Evolutionary conservation across 2,113 vertebrate genomes (phyloP).

Genomic region (Oreocharis arfaki): DNA sequence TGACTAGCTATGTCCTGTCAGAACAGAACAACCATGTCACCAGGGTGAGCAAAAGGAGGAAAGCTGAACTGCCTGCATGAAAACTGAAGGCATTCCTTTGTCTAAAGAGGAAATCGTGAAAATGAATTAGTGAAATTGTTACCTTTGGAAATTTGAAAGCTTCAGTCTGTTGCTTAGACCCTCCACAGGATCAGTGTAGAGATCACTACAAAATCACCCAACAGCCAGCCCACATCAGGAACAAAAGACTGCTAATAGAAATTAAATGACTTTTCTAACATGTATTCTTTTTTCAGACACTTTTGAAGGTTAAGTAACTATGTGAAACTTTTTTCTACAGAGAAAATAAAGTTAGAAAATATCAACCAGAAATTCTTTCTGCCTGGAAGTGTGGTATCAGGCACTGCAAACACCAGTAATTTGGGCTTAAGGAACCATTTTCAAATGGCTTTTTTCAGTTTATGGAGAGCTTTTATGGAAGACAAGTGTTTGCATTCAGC

Average conservation of each 20-base stretch:
- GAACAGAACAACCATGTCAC: neutral
- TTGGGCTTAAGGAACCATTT: neutral
- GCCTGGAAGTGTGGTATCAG: neutral
- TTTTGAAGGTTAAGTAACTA: neutral
- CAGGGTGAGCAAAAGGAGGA: neutral
- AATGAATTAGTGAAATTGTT: neutral
- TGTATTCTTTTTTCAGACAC: neutral
- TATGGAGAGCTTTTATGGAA: neutral
- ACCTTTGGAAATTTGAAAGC: neutral
- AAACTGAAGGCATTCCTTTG: neutral
- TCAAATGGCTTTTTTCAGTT: neutral
- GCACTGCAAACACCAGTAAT: neutral
- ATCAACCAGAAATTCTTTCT: neutral
- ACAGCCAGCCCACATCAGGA: neutral
- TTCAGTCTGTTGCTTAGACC: neutral
- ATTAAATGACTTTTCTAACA: neutral
- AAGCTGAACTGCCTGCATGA: neutral
- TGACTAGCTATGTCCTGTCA: neutral
- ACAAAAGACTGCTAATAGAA: neutral
- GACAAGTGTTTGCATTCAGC: neutral
- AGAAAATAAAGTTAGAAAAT: neutral
- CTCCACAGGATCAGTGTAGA: neutral
- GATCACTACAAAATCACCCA: neutral
- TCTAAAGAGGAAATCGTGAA: neutral
- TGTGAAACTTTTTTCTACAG: neutral